Evolutionary conservation across 1,140 invertebrate species (phyloP).

Genomic region (Microplitis demolitor): DNA sequence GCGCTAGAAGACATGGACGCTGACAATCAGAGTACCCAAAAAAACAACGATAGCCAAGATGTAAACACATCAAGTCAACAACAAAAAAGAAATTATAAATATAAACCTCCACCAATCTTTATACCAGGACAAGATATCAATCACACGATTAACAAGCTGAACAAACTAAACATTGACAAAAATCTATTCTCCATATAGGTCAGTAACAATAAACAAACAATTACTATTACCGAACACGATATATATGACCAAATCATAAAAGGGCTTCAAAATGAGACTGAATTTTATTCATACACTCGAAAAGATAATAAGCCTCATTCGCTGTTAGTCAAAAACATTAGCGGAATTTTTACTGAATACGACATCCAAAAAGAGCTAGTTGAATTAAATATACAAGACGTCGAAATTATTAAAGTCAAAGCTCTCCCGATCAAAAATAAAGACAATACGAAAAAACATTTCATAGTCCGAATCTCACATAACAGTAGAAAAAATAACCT

Average conservation of each 20-base stretch:
- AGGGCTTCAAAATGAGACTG: not conserved
- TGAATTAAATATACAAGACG: not conserved
- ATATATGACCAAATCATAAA: not conserved
- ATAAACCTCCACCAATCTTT: not conserved
- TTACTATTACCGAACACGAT: too few relatives aligned
- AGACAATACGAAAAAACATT: not conserved
- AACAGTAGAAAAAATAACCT: constrained; percentile 2
- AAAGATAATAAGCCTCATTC: not conserved
- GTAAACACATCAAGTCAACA: too few relatives aligned
- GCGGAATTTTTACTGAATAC: not conserved
- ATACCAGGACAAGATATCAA: not conserved
- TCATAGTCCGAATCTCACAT: not conserved
- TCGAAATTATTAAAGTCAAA: not conserved
- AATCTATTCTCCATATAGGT: not conserved
- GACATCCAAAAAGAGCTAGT: not conserved
- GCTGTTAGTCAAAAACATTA: not conserved
- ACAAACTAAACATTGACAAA: not conserved
- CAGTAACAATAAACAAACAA: not conserved
- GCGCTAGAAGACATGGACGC: too few relatives aligned
- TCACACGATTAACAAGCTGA: not conserved
- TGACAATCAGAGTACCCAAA: too few relatives aligned
- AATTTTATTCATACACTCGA: not conserved
- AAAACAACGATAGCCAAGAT: too few relatives aligned
- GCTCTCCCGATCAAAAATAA: not conserved
- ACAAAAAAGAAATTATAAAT: too few relatives aligned